A percentile compares a stretch with the other conserved stretches of the same genome.
These are phyloP conservation scores for Periphyllus acericola DNA, from an alignment of 2,888 invertebrate genomes.

Conservation along the genomic window DNA sequence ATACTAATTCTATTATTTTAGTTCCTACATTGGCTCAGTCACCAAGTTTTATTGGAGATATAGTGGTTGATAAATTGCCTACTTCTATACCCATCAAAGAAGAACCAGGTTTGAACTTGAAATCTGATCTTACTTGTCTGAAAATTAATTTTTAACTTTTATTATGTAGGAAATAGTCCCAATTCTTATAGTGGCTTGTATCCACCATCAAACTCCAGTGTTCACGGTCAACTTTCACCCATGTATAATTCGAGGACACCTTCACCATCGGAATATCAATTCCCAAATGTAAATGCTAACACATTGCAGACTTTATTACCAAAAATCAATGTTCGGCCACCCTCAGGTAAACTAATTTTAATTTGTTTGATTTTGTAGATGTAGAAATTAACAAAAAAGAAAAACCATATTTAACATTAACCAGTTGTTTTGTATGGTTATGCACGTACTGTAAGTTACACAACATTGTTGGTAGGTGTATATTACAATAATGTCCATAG, in stretches of 20 bases:
- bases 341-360: constrained; percentile 34
- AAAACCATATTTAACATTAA: background rate
- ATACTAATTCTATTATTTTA: constrained; percentile 27
- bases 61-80: constrained; percentile 24
- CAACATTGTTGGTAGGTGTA: background rate
- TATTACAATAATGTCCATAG: background rate
- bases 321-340: constrained; percentile 26
- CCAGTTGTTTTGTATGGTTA: background rate
- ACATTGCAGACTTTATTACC: constrained; percentile 26
- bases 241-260: constrained; percentile 63
- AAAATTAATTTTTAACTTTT: constrained; percentile 25
- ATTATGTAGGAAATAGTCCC: constrained; percentile 66
- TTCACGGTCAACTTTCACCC: constrained; percentile 59
- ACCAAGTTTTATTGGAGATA: constrained; percentile 36
- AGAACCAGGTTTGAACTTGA: constrained; percentile 62
- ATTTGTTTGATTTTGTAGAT: background rate
- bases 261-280: constrained; percentile 63
- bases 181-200: constrained; percentile 65
- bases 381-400: background rate
- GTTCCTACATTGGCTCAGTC: background rate
- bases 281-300: constrained; percentile 35
- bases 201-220: constrained; percentile 36
- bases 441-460: background rate
- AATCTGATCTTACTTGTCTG: constrained; percentile 19
- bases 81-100: constrained; percentile 58